Percentiles rank a stretch among this genome's conserved stretches.
Conservation (phyloP, 2,888 invertebrate species). For the Venusia cambrica region DNA sequence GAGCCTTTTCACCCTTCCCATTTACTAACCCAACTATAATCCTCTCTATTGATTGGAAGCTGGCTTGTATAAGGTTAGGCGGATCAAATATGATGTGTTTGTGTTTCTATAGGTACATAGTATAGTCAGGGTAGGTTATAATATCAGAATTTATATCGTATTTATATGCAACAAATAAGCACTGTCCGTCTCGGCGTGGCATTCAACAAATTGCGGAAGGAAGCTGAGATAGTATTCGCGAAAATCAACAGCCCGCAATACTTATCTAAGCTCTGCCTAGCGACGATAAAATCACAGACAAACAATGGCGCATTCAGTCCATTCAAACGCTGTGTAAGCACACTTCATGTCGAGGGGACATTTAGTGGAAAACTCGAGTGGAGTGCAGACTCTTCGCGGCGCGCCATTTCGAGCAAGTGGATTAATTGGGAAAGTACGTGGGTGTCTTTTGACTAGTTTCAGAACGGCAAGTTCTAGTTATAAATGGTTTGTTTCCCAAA, state of each 20-base stretch:
- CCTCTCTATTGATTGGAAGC: too few species aligned
- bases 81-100: too few species aligned
- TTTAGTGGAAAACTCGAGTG: slow-evolving; percentile 20
- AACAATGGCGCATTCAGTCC: slow-evolving; percentile 15
- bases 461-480: too few species aligned
- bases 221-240: slow-evolving; percentile 7
- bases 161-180: too few species aligned
- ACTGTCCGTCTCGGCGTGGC: too few species aligned
- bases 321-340: slow-evolving; percentile 10
- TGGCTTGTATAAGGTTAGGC: too few species aligned
- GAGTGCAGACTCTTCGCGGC: slow-evolving; percentile 12
- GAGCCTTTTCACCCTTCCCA: too few species aligned
- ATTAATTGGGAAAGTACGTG: slow-evolving; percentile 16
- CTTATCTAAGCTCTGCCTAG: slow-evolving; percentile 3
- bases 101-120: too few species aligned
- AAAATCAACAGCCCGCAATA: slow-evolving; percentile 6
- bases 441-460: slow-evolving; percentile 6
- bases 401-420: slow-evolving; percentile 16
- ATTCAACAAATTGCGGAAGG: slow-evolving; percentile 1
- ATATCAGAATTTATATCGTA: too few species aligned
- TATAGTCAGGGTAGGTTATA: too few species aligned
- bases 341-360: slow-evolving; percentile 17
- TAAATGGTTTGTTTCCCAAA: too few species aligned
- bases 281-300: slow-evolving; percentile 10
- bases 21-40: too few species aligned